Percentiles rank a stretch among this genome's conserved stretches.
These are phyloP conservation scores for Epinephelus fuscoguttatus DNA, from an alignment of 2,113 vertebrate genomes.

Conservation along the genomic window DNA sequence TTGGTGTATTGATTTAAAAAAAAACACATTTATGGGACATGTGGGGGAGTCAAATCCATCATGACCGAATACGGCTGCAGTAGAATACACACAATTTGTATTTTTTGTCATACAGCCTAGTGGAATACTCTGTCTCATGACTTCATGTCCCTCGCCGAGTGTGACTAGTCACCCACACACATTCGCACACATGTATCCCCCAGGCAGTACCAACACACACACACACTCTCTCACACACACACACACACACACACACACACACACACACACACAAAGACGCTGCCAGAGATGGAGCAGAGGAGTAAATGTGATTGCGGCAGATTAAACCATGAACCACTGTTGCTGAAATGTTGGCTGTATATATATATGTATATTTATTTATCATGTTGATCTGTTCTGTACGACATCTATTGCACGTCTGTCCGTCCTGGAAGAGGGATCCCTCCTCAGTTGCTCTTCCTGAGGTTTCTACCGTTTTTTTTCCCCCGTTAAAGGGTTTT, in stretches of 20 bases:
- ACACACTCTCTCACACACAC: no score
- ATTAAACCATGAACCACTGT: background rate
- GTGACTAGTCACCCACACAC: slow-evolving; percentile 6
- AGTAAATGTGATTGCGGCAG: background rate
- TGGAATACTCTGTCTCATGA: slow-evolving; percentile 16
- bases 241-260: slow-evolving; percentile 10
- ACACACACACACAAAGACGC: background rate
- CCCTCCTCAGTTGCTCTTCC: no score
- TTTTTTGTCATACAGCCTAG: background rate
- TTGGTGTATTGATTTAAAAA: slow-evolving; percentile 39
- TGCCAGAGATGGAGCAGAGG: background rate
- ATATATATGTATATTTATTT: no score
- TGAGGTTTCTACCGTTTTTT: no score
- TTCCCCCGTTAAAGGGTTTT: no score
- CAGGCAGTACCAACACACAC: background rate
- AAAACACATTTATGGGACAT: slow-evolving; percentile 3
- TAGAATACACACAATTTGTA: background rate
- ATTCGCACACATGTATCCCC: background rate
- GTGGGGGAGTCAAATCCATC: background rate
- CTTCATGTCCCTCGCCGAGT: background rate
- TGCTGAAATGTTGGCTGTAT: background rate
- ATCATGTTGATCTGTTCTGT: no score
- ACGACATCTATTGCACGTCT: no score
- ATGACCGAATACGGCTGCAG: background rate
- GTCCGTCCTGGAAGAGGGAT: no score